A percentile compares a stretch with the other conserved stretches of the same genome.
Evolutionary conservation across 2,797 vertebrate genomes (phyloP).

Genomic region (Gambusia yucatana): DNA sequence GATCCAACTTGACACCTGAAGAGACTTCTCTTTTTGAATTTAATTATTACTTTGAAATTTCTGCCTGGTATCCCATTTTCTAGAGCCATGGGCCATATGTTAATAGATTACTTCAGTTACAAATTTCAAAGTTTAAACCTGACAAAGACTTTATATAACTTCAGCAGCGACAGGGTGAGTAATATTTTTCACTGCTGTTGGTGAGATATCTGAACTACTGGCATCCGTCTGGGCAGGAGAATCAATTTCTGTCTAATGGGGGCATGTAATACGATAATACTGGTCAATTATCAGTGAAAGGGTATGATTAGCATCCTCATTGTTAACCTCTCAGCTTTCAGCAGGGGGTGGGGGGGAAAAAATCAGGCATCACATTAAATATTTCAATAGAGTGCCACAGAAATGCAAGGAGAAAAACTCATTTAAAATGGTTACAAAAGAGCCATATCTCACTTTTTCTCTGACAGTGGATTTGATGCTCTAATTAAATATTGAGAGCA

Average conservation of each 20-base stretch:
- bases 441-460: constrained; percentile 22
- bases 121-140: constrained; percentile 69
- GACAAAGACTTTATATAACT: constrained; percentile 62
- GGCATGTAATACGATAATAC: constrained; percentile 67
- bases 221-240: constrained; percentile 45
- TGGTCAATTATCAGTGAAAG: constrained; percentile 62
- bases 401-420: constrained; percentile 33
- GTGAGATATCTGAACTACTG: constrained; percentile 49
- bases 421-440: constrained; percentile 34
- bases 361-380: constrained; percentile 37
- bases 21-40: constrained; percentile 63
- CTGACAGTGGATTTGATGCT: constrained; percentile 31
- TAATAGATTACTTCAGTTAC: constrained; percentile 72
- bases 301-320: constrained; percentile 61
- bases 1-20: constrained; percentile 72
- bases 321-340: constrained; percentile 65
- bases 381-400: constrained; percentile 30
- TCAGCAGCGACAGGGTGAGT: constrained; percentile 43
- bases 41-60: constrained; percentile 79
- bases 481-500: constrained; percentile 46
- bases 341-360: constrained; percentile 1
- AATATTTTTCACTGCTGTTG: constrained; percentile 44
- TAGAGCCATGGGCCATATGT: constrained; percentile 63
- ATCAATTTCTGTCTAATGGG: constrained; percentile 70
- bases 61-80: constrained; percentile 65